phyloP scores from a whole-genome alignment of 2,888 invertebrate genomes.

The Morpho deidamia region DNA sequence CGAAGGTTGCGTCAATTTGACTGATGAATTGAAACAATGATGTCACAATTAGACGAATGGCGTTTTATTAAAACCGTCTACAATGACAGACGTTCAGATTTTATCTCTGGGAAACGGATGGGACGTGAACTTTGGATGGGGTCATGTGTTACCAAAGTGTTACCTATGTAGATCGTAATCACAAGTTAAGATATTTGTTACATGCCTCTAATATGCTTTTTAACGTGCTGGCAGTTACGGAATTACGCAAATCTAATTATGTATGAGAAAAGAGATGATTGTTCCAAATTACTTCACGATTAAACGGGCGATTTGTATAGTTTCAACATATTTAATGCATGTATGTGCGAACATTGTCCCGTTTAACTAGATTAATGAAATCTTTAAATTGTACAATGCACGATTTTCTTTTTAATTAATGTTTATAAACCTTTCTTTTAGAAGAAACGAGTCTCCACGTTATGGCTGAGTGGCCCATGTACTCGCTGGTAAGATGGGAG shows the following conservation, averaged over 20 bases:
- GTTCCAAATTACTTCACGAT: conserved; percentile 1
- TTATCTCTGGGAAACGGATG: conserved; percentile 43
- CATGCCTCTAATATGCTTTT: background rate
- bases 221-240: background rate
- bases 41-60: conserved; percentile 62
- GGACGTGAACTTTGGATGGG: conserved; percentile 30
- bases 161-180: conserved; percentile 21
- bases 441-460: no score
- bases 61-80: conserved; percentile 35
- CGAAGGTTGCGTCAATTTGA: conserved; percentile 51
- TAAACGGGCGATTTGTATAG: conserved; percentile 5
- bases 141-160: conserved; percentile 22
- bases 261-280: conserved; percentile 7
- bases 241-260: background rate
- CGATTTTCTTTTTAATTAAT: no score
- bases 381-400: no score
- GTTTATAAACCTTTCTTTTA: no score
- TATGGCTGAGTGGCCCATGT: no score
- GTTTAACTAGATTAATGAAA: no score
- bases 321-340: background rate
- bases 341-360: no score
- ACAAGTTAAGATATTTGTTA: background rate
- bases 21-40: conserved; percentile 68
- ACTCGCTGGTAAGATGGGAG: no score
- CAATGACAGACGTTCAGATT: conserved; percentile 46